Conservation (phyloP, 2,797 vertebrate species). For the Melanotaenia trifasciata region DNA sequence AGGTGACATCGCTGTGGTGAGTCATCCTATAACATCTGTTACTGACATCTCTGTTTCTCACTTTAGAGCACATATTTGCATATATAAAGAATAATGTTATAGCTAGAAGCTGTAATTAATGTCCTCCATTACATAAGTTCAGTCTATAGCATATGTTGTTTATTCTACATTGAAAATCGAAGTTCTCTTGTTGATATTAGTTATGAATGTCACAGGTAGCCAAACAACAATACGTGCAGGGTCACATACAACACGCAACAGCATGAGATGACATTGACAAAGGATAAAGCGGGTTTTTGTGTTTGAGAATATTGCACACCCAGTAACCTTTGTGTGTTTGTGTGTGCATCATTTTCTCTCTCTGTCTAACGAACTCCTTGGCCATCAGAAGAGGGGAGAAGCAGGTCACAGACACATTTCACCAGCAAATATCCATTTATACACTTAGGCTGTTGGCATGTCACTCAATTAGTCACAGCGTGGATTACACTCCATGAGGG, state of each 20-base stretch:
- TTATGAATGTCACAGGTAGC: constrained; percentile 50
- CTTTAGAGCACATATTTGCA: constrained; percentile 29
- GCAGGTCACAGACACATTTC: constrained; percentile 65
- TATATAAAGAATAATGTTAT: constrained; percentile 21
- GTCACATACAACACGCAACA: constrained; percentile 56
- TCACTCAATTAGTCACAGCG: constrained; percentile 78
- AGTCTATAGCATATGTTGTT: constrained; percentile 17
- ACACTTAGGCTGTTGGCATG: constrained; percentile 64
- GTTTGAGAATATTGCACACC: constrained; percentile 35
- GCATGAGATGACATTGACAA: constrained; percentile 56
- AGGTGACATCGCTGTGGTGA: constrained; percentile 76
- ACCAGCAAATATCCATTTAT: constrained; percentile 70
- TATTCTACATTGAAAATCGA: constrained; percentile 23
- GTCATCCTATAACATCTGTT: constrained; percentile 75
- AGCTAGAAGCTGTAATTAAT: constrained; percentile 16
- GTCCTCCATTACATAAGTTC: constrained; percentile 12
- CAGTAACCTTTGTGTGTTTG: constrained; percentile 2
- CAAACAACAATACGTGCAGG: constrained; percentile 40
- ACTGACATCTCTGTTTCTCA: constrained; percentile 45
- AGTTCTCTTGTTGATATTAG: constrained; percentile 47
- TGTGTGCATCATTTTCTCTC: constrained; percentile 16
- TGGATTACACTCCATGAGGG: constrained; percentile 72
- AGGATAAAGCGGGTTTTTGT: constrained; percentile 45
- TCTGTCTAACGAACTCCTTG: constrained; percentile 51
- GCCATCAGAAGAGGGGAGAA: constrained; percentile 16